phyloP scores from a whole-genome alignment of 2,888 invertebrate genomes.

The Andricus curvator region DNA sequence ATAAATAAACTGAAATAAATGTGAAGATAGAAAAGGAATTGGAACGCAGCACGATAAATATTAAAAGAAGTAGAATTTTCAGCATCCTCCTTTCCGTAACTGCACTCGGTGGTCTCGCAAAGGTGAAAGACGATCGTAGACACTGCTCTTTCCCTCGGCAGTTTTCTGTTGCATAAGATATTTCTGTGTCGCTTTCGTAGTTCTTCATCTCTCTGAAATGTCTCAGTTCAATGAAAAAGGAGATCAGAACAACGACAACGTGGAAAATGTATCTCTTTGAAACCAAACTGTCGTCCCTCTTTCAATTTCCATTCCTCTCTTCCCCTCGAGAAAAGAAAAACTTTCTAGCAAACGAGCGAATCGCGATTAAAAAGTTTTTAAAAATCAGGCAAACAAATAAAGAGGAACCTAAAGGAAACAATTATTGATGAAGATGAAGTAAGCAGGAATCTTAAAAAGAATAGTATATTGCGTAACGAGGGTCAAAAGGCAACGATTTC shows the following conservation, averaged over 20 bases:
- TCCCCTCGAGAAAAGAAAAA: neutral
- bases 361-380: neutral
- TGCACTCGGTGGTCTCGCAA: conserved; percentile 12
- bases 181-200: neutral
- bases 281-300: conserved; percentile 19
- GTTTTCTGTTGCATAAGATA: conserved; percentile 28
- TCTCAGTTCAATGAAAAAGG: neutral
- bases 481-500: too few species aligned
- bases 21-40: neutral
- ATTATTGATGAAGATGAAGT: neutral
- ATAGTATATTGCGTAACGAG: too few species aligned
- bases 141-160: neutral
- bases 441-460: neutral
- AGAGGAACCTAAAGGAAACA: neutral
- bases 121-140: conserved; percentile 16
- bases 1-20: neutral
- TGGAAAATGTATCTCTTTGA: neutral
- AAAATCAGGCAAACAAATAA: neutral
- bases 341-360: neutral
- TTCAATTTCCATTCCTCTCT: conserved; percentile 8
- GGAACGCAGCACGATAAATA: conserved; percentile 6
- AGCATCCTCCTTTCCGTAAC: conserved; percentile 12
- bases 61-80: conserved; percentile 29
- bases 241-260: neutral
- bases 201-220: conserved; percentile 18